Conservation (phyloP, 2,888 invertebrate genomes). For the Deroplatys truncata region DNA sequence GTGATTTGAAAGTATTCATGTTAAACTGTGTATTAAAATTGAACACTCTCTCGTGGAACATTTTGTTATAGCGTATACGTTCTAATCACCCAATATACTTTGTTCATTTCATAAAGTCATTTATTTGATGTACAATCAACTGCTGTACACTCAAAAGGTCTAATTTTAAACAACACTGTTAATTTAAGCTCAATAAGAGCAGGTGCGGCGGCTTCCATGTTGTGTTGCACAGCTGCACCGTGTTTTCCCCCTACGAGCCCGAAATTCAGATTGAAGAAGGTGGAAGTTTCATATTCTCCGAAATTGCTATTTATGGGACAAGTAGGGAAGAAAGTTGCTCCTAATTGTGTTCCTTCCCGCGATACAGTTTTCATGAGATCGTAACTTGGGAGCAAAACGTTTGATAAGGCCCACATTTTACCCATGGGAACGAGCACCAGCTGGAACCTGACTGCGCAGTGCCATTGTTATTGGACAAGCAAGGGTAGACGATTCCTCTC, state of each 20-base stretch:
- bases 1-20: no score
- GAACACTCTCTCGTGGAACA: no score
- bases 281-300: background rate
- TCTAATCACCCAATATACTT: no score
- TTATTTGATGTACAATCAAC: no score
- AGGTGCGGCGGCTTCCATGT: background rate
- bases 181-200: no score
- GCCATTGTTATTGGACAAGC: background rate
- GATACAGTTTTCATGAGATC: background rate
- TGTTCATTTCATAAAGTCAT: no score
- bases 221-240: background rate
- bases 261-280: background rate
- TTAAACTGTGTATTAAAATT: no score
- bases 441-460: background rate
- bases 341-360: background rate
- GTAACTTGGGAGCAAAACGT: background rate
- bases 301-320: background rate
- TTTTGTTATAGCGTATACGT: no score
- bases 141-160: no score
- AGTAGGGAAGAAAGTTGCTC: background rate
- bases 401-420: background rate
- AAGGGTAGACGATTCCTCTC: no score
- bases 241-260: background rate
- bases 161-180: no score
- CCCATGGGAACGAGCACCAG: background rate